Evolutionary conservation across 2,797 vertebrate species (phyloP), one percentile per base, ranked within the genome.

Genomic region (Anguilla anguilla): DNA sequence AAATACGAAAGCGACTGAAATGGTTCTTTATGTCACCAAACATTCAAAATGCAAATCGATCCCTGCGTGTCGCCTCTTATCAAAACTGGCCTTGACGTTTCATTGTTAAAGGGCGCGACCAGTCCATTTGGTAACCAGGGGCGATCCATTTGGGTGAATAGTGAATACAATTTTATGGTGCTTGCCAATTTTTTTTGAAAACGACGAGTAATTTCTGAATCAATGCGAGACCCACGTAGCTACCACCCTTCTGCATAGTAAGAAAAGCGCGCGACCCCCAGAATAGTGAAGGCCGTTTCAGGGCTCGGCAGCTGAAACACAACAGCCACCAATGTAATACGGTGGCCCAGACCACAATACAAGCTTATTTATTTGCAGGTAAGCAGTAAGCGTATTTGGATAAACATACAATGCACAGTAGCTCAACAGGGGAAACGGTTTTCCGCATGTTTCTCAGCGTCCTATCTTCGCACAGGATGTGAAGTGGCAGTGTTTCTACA

Each of bases 1-100:
- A 95, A 96, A 95, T 93, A 91, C 92, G 91, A 95, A 95, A 93
- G 92, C 89, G 90, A 93, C 92, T 95, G 39, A 95, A 96, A 95
- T 93, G 93, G 93, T 89, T 91, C 94, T 59, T 95, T 95, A 95
- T 95, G 91, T 92, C 91, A 91, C 94, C 90, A 93, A 94, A 94
- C 91, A 39, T 90, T 89, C 87, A 87, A 90, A 94, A 94, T 95
- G 94, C 94, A 93, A 22, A n/a, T 28, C 39, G 39, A 81, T 46
- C 77, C 28, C 15, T 31, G 13, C 17, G 39, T 22, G 22, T n/a
- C 79, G 79, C 9, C 43, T n/a, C 9, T 53, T 49, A 51, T 53
- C 22, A 67, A 31, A 49, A 51, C 49, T 53, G 2, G 46, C 35
- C 17, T 46, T 43, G 39, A 39, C 43, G 39, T 79, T 79, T 39